Base-by-base conservation (phyloP, 2,888 invertebrate genomes). In the Xylota sylvarum region DNA sequence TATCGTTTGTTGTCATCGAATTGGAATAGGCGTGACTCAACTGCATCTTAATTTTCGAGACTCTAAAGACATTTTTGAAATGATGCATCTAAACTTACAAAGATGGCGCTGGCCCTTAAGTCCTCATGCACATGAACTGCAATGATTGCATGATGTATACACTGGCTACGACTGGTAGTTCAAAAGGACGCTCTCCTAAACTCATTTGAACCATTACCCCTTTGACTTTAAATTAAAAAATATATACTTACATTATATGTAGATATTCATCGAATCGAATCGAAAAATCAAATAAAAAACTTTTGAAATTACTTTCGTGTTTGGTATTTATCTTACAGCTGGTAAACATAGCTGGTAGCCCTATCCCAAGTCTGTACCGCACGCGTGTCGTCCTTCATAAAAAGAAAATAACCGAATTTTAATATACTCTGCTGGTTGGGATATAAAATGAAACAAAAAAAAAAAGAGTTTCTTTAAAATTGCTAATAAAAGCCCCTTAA, bases 401-500 rank as follows among this genome's bases (percentile, higher is more conserved):
- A 73, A 73, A 10, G 10, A 64, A 76, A 65, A 56, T 27, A 64
- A 32, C 48, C 48, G 37, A 65, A 37, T 76, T 56, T 58, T 23
- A 62, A 78, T 73, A 62, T 46, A 55, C 64, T 14, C 52, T 58
- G 43, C 19, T 70, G 67, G 56, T 46, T 55, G 14, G 35, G 48
- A 40, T 35, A 52, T 23, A 58, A 23, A 23, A 23, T 23, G 2
- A 23, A 23, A n/a, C n/a, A 23, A 23, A 23, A 62, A 69, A 56
- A 78, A 64, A 46, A 17, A 17, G 14, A 12, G 52, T 40, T 30
- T 35, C 69, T 69, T 78, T 77, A 62, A 70, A 55, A 62, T 72
- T 23, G 70, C 48, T 62, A 64, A 65, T 72, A 48, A 80, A 80
- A 60, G 32, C 19, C 46, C 62, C 23, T 80, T 67, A 80, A 73